These are phyloP conservation scores for Cyanistes caeruleus DNA, from an alignment of 2,113 vertebrate genomes.

Conservation along the genomic window DNA sequence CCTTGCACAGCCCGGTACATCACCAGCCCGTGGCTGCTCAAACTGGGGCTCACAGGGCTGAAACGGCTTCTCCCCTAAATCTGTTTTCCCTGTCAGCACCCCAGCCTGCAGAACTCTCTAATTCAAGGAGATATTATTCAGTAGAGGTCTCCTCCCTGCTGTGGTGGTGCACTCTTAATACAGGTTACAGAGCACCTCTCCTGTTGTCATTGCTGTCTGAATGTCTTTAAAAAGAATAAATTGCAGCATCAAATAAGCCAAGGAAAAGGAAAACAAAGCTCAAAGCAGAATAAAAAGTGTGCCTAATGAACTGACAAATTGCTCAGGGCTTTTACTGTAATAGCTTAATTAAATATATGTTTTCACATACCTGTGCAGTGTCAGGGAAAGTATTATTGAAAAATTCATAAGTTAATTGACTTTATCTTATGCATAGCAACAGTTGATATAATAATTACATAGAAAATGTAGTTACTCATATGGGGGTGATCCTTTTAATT, in stretches of 20 bases:
- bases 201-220: neutral
- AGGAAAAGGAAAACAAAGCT: neutral
- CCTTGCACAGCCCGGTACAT: neutral
- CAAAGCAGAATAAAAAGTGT: neutral
- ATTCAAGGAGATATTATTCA: neutral
- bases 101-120: neutral
- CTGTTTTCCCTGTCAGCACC: neutral
- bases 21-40: rapidly evolving
- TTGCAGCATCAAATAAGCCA: neutral
- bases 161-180: neutral
- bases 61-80: neutral
- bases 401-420: neutral
- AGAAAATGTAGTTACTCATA: neutral
- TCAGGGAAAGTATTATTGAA: neutral
- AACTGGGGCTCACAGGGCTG: rapidly evolving
- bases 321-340: neutral
- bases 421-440: neutral
- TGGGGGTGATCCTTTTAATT: rapidly evolving
- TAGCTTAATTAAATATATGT: neutral
- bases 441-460: neutral
- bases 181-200: neutral
- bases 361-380: neutral
- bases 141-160: neutral
- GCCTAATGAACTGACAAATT: neutral
- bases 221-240: neutral